Base-by-base conservation (phyloP, 1,140 invertebrate genomes). In the Copidosoma floridanum region DNA sequence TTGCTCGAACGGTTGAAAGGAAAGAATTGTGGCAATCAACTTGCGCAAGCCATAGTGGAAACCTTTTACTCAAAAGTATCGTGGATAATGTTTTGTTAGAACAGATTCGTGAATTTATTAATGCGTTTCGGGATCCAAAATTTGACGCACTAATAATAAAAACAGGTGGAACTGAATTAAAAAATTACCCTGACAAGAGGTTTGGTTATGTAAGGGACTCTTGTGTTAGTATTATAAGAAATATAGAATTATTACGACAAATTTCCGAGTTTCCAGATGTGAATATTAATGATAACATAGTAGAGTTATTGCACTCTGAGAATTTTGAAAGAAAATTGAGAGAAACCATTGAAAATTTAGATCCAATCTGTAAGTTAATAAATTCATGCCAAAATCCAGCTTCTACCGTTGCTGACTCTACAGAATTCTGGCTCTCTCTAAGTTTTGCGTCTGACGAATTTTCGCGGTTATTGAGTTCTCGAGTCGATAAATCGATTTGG, bases 141-240 rank as follows among this genome's bases (percentile, higher is more conserved):
- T 16, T 52, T 14, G 50, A 52, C 6, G 12, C 29, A 14, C 14
- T 37, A 38, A 10, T 52, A 1, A 11, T 21, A 21, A 23, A 10
- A 37, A 5, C 3, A 52, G 32, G 32, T 37, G 29, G 50, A 3
- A 52, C 27, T 16, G 37, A 52, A 38, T 21, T 52, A 14, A 52
- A 24, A 52, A 52, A 52, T 37, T 52, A 16, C 14, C 50, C 50
- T 10, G 50, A 52, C 21, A 52, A 27, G 1, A 18, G 50, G 10
- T 52, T 52, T 12, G n/a, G 29, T n/a, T 52, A 37, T 23, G 2
- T 37, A 5, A 11, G 50, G 1, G 23, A 52, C 21, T 37, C 16
- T 21, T 52, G 50, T 21, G 50, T 37, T 6, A 52, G 50, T 16
- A 23, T 52, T 32, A 7, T 52, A 37, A 38, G 37, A 38, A 52